Evolutionary conservation across 2,113 vertebrate genomes (phyloP).

Genomic region (Pipra filicauda): DNA sequence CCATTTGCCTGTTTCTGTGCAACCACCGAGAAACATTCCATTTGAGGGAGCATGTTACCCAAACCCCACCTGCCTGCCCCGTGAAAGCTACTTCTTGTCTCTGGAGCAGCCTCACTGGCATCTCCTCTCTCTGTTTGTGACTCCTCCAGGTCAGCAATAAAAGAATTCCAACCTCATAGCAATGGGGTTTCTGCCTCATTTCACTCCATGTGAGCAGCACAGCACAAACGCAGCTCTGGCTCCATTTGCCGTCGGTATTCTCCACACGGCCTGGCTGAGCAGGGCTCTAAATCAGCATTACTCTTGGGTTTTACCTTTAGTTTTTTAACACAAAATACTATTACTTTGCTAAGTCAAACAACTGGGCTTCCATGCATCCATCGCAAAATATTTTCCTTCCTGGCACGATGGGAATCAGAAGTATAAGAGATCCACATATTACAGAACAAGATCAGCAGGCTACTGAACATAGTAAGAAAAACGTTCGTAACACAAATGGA

Average conservation of each 20-base stretch:
- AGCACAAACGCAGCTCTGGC: not conserved
- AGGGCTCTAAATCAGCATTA: not conserved
- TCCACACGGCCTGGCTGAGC: not conserved
- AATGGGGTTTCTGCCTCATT: not conserved
- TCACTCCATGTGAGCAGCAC: fast-evolving
- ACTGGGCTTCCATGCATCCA: not conserved
- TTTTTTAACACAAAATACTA: not conserved
- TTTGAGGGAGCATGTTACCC: not conserved
- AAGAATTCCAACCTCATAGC: not conserved
- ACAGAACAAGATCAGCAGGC: not conserved
- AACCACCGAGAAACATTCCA: not conserved
- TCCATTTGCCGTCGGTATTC: not conserved
- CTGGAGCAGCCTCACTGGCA: not conserved
- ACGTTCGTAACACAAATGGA: not conserved
- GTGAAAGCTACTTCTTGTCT: not conserved
- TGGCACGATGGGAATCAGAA: not conserved
- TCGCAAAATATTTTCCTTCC: not conserved
- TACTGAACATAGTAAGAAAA: not conserved
- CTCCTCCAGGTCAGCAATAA: not conserved
- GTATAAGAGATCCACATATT: not conserved
- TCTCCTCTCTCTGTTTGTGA: not conserved
- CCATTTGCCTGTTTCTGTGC: not conserved
- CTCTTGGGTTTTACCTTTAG: not conserved
- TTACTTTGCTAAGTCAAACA: not conserved
- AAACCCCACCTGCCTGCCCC: not conserved